A percentile compares a stretch with the other conserved stretches of the same genome.
Conservation (phyloP, 1,140 invertebrate genomes). For the Hylyphantes graminicola region DNA sequence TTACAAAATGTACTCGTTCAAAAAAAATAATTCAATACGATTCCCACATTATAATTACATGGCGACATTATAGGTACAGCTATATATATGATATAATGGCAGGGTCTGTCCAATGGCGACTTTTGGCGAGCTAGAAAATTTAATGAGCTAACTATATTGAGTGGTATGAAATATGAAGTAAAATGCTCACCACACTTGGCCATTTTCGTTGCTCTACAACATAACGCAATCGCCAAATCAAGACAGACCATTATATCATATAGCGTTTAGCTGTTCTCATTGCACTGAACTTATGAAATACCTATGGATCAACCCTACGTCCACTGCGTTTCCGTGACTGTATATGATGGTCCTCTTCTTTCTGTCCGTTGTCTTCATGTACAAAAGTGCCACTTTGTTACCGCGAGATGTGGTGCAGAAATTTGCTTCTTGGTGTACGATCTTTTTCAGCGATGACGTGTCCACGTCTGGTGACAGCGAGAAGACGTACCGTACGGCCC, state of each 20-base stretch:
- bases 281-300: conserved; percentile 65
- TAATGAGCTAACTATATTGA: too few species aligned
- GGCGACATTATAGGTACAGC: too few species aligned
- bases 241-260: conserved; percentile 90
- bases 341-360: conserved; percentile 97
- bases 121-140: too few species aligned
- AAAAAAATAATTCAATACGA: too few species aligned
- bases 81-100: too few species aligned
- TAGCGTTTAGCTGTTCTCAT: conserved; percentile 79
- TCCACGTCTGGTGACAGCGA: conserved; percentile 91
- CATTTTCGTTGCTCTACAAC: too few species aligned
- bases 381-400: conserved; percentile 94
- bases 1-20: too few species aligned
- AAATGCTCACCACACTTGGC: too few species aligned
- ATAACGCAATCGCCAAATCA: too few species aligned
- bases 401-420: conserved; percentile 84
- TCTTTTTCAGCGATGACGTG: conserved; percentile 88
- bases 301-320: conserved; percentile 89
- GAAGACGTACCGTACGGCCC: conserved; percentile 62
- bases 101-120: too few species aligned
- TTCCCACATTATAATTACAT: too few species aligned
- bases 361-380: conserved; percentile 89
- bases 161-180: too few species aligned
- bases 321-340: conserved; percentile 97
- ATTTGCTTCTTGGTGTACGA: conserved; percentile 91